These are phyloP conservation scores for Hyperoplus immaculatus DNA, from an alignment of 2,797 vertebrate genomes.

Conservation along the genomic window DNA sequence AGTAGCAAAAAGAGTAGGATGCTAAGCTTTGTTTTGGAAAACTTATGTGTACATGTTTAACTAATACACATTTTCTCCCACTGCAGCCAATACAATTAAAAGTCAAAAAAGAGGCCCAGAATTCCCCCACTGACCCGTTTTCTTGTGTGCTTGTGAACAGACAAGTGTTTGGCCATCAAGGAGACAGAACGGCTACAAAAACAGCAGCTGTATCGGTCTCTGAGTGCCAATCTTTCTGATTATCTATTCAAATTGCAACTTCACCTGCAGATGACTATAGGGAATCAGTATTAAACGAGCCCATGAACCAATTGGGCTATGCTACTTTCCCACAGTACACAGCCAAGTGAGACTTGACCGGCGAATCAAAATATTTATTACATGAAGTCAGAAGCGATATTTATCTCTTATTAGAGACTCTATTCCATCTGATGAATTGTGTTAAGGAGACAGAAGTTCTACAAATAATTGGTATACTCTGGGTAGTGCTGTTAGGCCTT, in stretches of 20 bases:
- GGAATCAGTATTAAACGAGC: conserved; percentile 11
- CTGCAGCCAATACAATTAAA: neutral
- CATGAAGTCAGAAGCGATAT: conserved; percentile 46
- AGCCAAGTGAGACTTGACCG: conserved; percentile 19
- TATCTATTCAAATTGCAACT: conserved; percentile 15
- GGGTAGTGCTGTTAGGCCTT: conserved; percentile 37
- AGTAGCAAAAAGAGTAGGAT: neutral
- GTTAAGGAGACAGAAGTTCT: conserved; percentile 31
- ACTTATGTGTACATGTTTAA: neutral
- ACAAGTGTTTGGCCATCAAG: neutral
- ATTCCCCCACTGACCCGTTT: neutral
- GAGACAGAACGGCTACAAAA: neutral
- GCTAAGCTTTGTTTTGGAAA: neutral
- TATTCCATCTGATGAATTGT: conserved; percentile 32
- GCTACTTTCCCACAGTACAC: neutral
- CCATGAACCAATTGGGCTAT: neutral
- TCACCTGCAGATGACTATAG: neutral
- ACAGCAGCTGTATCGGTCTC: neutral
- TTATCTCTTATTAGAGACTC: conserved; percentile 23
- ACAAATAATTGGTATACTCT: conserved; percentile 51
- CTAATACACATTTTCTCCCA: neutral
- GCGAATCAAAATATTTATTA: conserved; percentile 47
- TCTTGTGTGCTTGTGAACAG: conserved; percentile 10
- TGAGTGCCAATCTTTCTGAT: conserved; percentile 18
- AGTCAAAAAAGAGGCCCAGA: neutral